A percentile compares a stretch with the other conserved stretches of the same genome.
Evolutionary conservation across 2,113 vertebrate genomes (phyloP).

Genomic region (Anthoscopus minutus): DNA sequence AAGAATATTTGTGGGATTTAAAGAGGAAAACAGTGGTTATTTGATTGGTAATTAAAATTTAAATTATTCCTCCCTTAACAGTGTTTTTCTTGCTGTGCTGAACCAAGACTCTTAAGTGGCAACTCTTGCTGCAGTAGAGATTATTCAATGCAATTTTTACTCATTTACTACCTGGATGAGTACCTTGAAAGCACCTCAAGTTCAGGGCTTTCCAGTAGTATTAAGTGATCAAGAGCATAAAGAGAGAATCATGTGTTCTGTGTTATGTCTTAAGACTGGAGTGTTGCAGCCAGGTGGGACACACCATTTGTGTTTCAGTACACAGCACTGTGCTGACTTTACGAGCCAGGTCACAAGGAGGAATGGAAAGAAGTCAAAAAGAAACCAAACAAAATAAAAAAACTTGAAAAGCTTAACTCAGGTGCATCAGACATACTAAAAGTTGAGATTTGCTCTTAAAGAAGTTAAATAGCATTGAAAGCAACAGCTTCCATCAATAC

Average conservation of each 20-base stretch:
- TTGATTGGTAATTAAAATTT: background rate
- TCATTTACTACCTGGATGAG: background rate
- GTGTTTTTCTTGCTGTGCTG: conserved; percentile 5
- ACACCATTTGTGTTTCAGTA: background rate
- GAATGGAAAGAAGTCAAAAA: background rate
- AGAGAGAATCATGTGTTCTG: background rate
- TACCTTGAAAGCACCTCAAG: background rate
- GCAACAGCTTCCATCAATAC: background rate
- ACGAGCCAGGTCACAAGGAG: background rate
- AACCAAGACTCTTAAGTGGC: background rate
- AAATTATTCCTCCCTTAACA: background rate
- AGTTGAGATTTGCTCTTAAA: background rate
- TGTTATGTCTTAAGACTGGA: background rate
- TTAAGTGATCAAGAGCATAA: background rate
- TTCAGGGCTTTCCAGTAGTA: background rate
- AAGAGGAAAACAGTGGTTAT: background rate
- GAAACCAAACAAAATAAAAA: background rate
- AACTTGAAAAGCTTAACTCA: conserved; percentile 41
- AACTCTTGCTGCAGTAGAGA: background rate
- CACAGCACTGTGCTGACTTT: background rate
- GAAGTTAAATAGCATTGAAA: background rate
- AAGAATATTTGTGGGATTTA: background rate
- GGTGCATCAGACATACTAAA: conserved; percentile 15
- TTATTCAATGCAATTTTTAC: background rate
- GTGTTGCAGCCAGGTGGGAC: background rate